Base-by-base conservation (phyloP, 1,140 invertebrate genomes). In the Vanessa tameamea region DNA sequence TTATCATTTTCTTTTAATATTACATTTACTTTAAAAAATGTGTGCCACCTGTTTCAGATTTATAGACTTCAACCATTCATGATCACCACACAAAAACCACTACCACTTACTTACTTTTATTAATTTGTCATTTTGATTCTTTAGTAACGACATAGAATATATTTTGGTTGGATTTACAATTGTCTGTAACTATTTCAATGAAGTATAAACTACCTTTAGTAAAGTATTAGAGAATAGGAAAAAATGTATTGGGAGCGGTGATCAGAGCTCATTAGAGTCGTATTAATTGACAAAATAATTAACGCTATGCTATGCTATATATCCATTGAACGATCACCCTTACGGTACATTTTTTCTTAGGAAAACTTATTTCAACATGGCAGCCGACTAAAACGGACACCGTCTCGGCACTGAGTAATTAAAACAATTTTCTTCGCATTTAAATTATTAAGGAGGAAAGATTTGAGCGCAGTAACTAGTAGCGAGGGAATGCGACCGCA, bases 341-440 rank as follows among this genome's bases (percentile, higher is more conserved):
- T 14, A 59, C 23, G 13, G 55, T 12, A 20, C 13, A 20, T 55
- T 55, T 68, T 55, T 55, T 37, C 65, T 68, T 37, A 47, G 37
- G 65, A 53, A 43, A 68, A 68, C 65, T 68, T 68, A 68, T 68
- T 68, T 68, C 31, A 68, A 68, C 65, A 59, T 59, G 51, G 65
- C 51, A 68, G 11, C 65, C 51, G 65, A 59, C 55, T 59, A 26
- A 15, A 59, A 59, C 20, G 55, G 23, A 9, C 55, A 59, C 55
- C 55, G 65, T 68, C 65, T 65, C 47, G 47, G 31, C 65, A 43
- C 26, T 68, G 65, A 68, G 65, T 68, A 68, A 68, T 68, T 68
- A 68, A 68, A 68, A 68, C 65, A 68, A 57, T 68, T 57, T 68
- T 37, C 51, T 55, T 68, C 65, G 65, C 37, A 68, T 68, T 68